Evolutionary conservation across 2,888 invertebrate genomes (phyloP).

Genomic region (Bibio marci): DNA sequence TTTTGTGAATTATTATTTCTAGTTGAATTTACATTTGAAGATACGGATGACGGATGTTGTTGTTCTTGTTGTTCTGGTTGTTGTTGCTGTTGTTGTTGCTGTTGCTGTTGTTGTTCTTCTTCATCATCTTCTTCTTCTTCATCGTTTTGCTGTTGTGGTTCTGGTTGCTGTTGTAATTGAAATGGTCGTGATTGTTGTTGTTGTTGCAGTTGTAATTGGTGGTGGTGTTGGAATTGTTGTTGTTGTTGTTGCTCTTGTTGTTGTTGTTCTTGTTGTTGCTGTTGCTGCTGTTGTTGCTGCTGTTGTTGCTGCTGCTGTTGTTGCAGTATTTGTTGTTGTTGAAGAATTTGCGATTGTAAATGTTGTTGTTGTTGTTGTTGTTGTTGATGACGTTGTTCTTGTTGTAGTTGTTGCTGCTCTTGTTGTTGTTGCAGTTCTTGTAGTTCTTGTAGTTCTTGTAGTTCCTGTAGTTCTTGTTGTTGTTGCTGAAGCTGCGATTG

Average conservation of each 20-base stretch:
- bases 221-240: conserved; percentile 6
- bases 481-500: background rate
- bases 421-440: conserved; percentile 9
- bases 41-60: background rate
- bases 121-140: too few relatives aligned
- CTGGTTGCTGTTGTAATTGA: conserved; percentile 1
- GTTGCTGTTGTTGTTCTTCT: conserved; percentile 1
- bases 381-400: background rate
- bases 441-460: conserved; percentile 3
- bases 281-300: conserved; percentile 1
- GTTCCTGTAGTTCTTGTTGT: background rate
- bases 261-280: conserved; percentile 9
- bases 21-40: too few relatives aligned
- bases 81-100: background rate
- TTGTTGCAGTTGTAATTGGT: conserved; percentile 44
- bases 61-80: background rate
- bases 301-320: conserved; percentile 3
- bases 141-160: conserved; percentile 4
- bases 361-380: background rate
- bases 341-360: background rate
- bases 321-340: conserved; percentile 4
- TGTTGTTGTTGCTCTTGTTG: conserved; percentile 13
- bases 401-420: conserved; percentile 3
- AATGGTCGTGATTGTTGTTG: conserved; percentile 6
- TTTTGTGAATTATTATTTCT: too few relatives aligned